phyloP scores from a whole-genome alignment of 2,888 invertebrate species.

The Tolmerus cingulatus region DNA sequence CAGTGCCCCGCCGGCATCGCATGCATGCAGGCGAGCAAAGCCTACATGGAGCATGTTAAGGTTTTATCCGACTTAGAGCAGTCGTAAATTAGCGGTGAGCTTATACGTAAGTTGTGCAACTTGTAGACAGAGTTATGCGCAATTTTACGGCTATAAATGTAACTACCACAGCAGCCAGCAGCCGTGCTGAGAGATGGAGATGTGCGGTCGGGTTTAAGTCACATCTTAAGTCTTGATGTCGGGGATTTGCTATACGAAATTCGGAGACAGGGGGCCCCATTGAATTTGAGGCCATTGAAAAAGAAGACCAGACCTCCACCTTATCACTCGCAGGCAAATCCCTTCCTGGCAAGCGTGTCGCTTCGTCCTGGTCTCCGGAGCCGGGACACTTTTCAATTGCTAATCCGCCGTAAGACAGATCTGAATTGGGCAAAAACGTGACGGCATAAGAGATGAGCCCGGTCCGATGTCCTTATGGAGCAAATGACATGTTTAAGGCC shows the following conservation, averaged over 20 bases:
- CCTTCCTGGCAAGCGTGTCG: not conserved
- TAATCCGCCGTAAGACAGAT: conserved; percentile 38
- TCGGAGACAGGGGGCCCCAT: not conserved
- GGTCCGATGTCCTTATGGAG: not conserved
- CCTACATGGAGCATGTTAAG: conserved; percentile 46
- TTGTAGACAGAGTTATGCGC: conserved; percentile 39
- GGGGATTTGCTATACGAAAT: conserved; percentile 21
- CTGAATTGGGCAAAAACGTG: conserved; percentile 39
- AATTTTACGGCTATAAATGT: conserved; percentile 31
- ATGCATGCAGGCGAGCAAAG: conserved; percentile 31
- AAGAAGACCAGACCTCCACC: not conserved
- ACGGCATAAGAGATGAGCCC: conserved; percentile 21
- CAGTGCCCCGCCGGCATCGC: not conserved
- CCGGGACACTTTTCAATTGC: conserved; percentile 45
- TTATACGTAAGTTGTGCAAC: conserved; percentile 40
- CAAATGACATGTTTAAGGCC: conserved; percentile 25
- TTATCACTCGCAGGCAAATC: conserved; percentile 19
- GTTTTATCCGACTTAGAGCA: conserved; percentile 46
- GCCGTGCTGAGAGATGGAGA: conserved; percentile 1
- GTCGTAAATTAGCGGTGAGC: conserved; percentile 47
- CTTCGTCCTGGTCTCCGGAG: not conserved
- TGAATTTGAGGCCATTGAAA: conserved; percentile 16
- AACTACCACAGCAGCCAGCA: conserved; percentile 15
- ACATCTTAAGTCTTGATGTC: conserved; percentile 43
- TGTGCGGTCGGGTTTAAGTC: conserved; percentile 33